phyloP scores from a whole-genome alignment of 2,113 vertebrate species.

The Bubalus kerabau region DNA sequence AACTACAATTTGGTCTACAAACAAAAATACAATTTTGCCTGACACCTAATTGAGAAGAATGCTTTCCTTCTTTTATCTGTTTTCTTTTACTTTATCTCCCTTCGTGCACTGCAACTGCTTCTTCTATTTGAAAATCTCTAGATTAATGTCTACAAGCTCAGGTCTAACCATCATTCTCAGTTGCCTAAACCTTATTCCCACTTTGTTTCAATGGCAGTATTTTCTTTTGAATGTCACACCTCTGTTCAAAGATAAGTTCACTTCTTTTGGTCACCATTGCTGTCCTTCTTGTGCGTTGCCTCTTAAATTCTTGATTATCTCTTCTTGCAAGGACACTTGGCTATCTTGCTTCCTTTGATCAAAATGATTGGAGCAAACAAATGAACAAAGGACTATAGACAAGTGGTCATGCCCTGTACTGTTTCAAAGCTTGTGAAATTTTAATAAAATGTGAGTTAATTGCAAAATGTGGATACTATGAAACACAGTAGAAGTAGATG shows the following conservation, averaged over 20 bases:
- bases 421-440: neutral
- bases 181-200: neutral
- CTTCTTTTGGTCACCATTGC: neutral
- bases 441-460: neutral
- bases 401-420: neutral
- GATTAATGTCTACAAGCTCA: neutral
- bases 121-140: neutral
- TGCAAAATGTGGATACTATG: neutral
- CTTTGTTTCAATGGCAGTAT: neutral
- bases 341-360: neutral
- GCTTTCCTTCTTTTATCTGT: neutral
- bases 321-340: neutral
- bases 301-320: neutral
- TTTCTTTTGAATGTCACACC: neutral
- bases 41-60: neutral
- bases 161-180: neutral
- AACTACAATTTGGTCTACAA: neutral
- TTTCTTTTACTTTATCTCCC: neutral
- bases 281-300: neutral
- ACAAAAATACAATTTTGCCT: neutral
- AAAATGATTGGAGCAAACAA: neutral
- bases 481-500: neutral
- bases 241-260: neutral
- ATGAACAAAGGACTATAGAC: neutral
- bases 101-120: neutral